Base-by-base conservation (phyloP, 1,140 invertebrate species). In the Conus betulinus region DNA sequence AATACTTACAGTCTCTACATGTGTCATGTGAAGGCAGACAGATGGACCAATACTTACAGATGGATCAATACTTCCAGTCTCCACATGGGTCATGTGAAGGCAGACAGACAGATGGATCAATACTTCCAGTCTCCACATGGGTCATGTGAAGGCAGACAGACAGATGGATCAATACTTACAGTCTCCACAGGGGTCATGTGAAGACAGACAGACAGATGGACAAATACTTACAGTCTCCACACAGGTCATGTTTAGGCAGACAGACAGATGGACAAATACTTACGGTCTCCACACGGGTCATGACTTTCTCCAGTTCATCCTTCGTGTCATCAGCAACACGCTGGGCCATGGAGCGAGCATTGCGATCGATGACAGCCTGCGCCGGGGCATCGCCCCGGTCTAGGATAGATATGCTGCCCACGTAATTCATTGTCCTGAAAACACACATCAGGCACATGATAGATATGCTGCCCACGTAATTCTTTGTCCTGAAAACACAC, bases 291-390 rank as follows among this genome's bases (percentile, higher is more conserved):
- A 95, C 94, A 67, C 94, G 87, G 52, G 90, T 88, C 91, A 94
- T 91, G 51, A 95, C 94, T 85, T 94, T 94, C 39, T 93, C 89
- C 85, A 95, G 90, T 83, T 95, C 94, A 88, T 95, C 93, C 74
- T 91, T 93, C 1, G 94, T 95, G 82, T 95, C 94, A 87, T 95
- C 92, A 11, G 93, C 91, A 0, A 94, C 89, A 20, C 94, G 67
- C 87, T 94, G 94, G 23, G 94, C 94, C 67, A 94, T 88, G 5
- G 93, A 93, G 5, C 94, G 88, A 23, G 93, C 93, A 90, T 94
- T 95, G 71, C 92, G 92, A 76, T 94, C 93, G 52, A 95, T 92
- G 55, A 95, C 91, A 6, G 92, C 94, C 89, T 94, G 94, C 11
- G 92, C 93, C 87, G 94, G 93, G 3, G 91, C 93, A 17, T 92